These are phyloP conservation scores for Allygus modestus DNA, from an alignment of 2,888 invertebrate genomes.

Conservation along the genomic window DNA sequence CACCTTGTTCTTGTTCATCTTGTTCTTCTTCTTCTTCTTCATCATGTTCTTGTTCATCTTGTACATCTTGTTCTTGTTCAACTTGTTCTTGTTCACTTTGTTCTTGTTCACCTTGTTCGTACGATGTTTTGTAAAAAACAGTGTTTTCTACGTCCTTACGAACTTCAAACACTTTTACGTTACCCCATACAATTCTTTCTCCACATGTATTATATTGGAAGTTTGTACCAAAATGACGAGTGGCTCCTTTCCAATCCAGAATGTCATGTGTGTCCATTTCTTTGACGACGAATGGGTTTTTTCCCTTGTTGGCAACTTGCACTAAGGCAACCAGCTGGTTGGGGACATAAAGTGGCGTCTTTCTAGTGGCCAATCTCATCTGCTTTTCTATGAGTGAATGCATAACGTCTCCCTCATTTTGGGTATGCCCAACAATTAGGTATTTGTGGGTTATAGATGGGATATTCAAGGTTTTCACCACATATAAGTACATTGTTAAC, in stretches of 20 bases:
- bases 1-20: too few relatives aligned
- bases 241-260: too few relatives aligned
- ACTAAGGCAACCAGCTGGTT: constrained; percentile 53
- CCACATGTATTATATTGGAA: constrained; percentile 4
- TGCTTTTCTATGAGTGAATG: constrained; percentile 52
- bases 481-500: constrained; percentile 27
- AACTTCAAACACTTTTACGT: constrained; percentile 26
- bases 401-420: constrained; percentile 49
- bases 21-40: too few relatives aligned
- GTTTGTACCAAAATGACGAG: not conserved
- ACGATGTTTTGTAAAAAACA: constrained; percentile 36
- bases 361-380: constrained; percentile 20
- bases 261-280: constrained; percentile 49
- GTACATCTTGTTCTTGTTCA: too few relatives aligned
- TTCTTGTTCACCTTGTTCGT: too few relatives aligned
- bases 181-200: constrained; percentile 23
- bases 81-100: too few relatives aligned
- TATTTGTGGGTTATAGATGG: constrained; percentile 50
- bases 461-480: constrained; percentile 45
- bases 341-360: constrained; percentile 43
- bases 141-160: not conserved
- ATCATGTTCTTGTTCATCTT: too few relatives aligned
- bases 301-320: constrained; percentile 45
- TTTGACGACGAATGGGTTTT: constrained; percentile 9
- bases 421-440: constrained; percentile 47